These are phyloP conservation scores for Drosophila ogumai DNA, from an alignment of 1,140 invertebrate species.

Conservation along the genomic window DNA sequence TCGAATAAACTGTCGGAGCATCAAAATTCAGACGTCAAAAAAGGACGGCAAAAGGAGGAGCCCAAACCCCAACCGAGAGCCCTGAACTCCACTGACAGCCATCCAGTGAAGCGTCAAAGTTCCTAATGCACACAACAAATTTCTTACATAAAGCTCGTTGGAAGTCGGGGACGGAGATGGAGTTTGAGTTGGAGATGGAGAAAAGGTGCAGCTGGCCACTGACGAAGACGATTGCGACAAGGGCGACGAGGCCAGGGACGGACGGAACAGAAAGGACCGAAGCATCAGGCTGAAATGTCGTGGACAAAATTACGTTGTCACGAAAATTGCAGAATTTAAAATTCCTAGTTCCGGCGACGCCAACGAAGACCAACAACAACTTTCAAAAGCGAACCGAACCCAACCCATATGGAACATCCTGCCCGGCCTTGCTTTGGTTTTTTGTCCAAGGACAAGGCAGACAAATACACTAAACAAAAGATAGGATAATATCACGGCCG, in stretches of 20 bases:
- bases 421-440: conserved; percentile 67
- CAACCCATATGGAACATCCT: conserved; percentile 66
- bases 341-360: conserved; percentile 79
- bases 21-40: conserved; percentile 84
- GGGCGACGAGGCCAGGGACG: conserved; percentile 16
- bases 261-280: conserved; percentile 31
- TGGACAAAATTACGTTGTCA: conserved; percentile 85
- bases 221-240: conserved; percentile 46
- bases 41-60: conserved; percentile 42
- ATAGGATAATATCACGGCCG: not conserved
- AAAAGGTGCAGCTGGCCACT: conserved; percentile 57
- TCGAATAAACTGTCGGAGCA: conserved; percentile 83
- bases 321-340: conserved; percentile 85
- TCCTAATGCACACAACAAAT: conserved; percentile 85
- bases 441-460: conserved; percentile 68
- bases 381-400: conserved; percentile 33
- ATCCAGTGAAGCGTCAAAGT: conserved; percentile 83
- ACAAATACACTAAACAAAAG: conserved; percentile 65
- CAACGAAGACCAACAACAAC: conserved; percentile 38
- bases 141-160: conserved; percentile 64
- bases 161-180: not conserved
- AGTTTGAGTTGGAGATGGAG: not conserved
- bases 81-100: conserved; percentile 70
- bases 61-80: conserved; percentile 7
- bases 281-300: conserved; percentile 81